Base-by-base conservation (phyloP, 1,140 invertebrate genomes). In the Cepaea nemoralis region DNA sequence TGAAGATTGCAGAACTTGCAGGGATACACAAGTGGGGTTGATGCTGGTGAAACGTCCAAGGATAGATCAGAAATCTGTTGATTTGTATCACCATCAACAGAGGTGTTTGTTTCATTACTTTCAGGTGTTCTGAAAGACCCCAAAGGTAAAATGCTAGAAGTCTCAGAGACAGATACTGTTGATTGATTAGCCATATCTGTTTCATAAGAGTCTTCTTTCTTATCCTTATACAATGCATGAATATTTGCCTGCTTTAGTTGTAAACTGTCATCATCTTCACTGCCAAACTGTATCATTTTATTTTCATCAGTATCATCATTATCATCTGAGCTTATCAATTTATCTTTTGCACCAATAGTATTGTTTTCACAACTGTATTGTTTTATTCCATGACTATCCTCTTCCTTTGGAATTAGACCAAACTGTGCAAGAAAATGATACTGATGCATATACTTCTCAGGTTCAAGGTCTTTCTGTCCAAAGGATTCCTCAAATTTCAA, bases 1-100 rank as follows among this genome's bases (percentile, higher is more conserved):
- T 96, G 94, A 0, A 94, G 94, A 0, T 94, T 93, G 90, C 97
- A 98, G 10, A 97, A 92, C 81, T 96, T 93, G 89, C 97, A 98
- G 0, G 96, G 50, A 78, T 81, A 85, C 35, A 73, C 24, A 8
- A 55, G 71, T 14, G 73, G 63, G 16, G 55, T 22, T 3, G 27
- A 66, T 67, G 69, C 42, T 8, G 71, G 6, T 39, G 37, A 37
- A 69, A 39, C 31, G 6, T 35, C 31, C 45, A 24, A 19, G 31
- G 66, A 40, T 50, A 1, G 12, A 33, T 80, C 74, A 22, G 3
- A 19, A 31, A 35, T 40, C 77, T 83, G 80, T 40, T 82, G 67
- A 10, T 19, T n/a, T 0, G 75, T 35, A 31, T 67, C 77, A 42
- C 73, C 81, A 79, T 31, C 82, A 77, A 39, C 1, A 24, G 50